A percentile compares a stretch with the other conserved stretches of the same genome.
These are phyloP conservation scores for Augochlorella aurata DNA, from an alignment of 2,888 invertebrate species.

Conservation along the genomic window DNA sequence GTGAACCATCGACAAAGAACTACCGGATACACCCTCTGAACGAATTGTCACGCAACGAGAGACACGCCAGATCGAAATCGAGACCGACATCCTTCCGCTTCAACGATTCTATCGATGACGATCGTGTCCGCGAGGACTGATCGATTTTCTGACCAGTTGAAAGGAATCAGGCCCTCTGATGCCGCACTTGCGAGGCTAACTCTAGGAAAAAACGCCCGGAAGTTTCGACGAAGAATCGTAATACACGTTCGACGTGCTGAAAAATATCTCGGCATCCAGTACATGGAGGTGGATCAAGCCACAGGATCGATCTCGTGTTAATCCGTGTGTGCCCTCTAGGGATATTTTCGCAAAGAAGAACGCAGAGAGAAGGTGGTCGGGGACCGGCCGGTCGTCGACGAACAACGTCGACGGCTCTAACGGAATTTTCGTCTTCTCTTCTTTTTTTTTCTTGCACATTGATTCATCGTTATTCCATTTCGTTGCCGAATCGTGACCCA, in stretches of 20 bases:
- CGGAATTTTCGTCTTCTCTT: slow-evolving; percentile 30
- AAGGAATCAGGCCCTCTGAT: background rate
- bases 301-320: slow-evolving; percentile 9
- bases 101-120: slow-evolving; percentile 10
- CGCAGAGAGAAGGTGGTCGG: slow-evolving; percentile 37
- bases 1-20: background rate
- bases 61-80: background rate
- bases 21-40: background rate
- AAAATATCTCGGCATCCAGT: background rate
- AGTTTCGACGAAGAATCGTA: background rate
- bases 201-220: background rate
- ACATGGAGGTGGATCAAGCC: background rate
- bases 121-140: background rate
- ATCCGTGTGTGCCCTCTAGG: slow-evolving; percentile 12
- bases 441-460: slow-evolving; percentile 13
- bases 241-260: background rate
- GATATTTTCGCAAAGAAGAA: slow-evolving; percentile 30
- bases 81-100: background rate
- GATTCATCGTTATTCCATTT: slow-evolving; percentile 14
- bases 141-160: slow-evolving; percentile 4
- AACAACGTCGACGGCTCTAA: slow-evolving; percentile 37
- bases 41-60: background rate
- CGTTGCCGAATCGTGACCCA: slow-evolving; percentile 22
- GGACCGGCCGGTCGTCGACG: slow-evolving; percentile 9
- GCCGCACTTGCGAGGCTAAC: background rate